Percentiles rank a stretch among this genome's conserved stretches.
Conservation (phyloP, 2,797 vertebrate species). For the Gymnodraco acuticeps region DNA sequence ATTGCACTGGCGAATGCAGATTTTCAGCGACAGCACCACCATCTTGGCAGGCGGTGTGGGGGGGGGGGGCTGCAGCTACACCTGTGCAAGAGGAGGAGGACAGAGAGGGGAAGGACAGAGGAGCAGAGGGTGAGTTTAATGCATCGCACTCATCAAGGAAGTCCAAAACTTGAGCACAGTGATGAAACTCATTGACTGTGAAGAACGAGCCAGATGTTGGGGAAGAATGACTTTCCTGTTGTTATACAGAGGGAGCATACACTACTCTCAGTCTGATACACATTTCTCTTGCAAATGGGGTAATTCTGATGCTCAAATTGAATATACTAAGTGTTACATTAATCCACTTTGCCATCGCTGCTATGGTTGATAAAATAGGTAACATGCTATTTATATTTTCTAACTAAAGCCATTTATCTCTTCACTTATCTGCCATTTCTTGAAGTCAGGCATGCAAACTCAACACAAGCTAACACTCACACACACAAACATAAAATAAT, state of each 20-base stretch:
- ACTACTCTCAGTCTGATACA: not conserved
- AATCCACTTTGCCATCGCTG: not conserved
- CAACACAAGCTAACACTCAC: constrained; percentile 12
- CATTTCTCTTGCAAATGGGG: not conserved
- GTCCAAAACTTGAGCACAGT: not conserved
- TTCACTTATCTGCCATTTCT: constrained; percentile 4
- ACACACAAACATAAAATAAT: constrained; percentile 20
- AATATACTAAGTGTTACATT: not conserved
- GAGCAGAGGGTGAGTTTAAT: constrained; percentile 1
- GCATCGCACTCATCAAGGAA: not conserved
- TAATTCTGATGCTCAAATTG: not conserved
- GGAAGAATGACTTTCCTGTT: constrained; percentile 4
- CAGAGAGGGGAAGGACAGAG: not conserved
- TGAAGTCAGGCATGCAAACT: constrained; percentile 5
- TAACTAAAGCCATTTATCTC: not conserved
- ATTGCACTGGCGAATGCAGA: constrained; percentile 97
- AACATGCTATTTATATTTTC: not conserved
- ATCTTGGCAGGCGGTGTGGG: constrained; percentile 81
- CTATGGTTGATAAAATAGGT: constrained; percentile 20
- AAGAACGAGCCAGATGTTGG: constrained; percentile 34
- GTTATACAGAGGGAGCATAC: not conserved
- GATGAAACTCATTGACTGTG: constrained; percentile 11
- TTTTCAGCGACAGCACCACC: constrained; percentile 97
- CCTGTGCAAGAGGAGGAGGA: constrained; percentile 50
- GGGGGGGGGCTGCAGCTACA: constrained; percentile 56